Percentiles rank a stretch among this genome's conserved stretches.
Conservation (phyloP, 2,797 vertebrate species). For the Bothrops alternatus region DNA sequence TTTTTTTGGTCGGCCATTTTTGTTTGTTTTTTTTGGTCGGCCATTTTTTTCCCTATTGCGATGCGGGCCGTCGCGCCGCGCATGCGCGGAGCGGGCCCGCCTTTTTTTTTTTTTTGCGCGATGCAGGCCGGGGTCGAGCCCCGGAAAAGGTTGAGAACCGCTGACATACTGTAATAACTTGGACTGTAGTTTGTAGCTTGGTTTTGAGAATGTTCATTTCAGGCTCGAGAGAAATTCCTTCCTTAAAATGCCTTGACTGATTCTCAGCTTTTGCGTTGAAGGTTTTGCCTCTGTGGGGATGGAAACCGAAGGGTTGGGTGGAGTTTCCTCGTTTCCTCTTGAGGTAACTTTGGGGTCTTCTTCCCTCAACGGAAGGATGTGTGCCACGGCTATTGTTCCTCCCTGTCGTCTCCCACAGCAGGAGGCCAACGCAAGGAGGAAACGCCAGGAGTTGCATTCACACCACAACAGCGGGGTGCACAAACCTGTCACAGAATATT, state of each 20-base stretch:
- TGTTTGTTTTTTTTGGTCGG: too few relatives aligned
- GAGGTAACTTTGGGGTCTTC: neutral
- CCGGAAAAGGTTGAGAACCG: too few relatives aligned
- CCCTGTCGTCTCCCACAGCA: accelerated
- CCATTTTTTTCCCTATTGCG: too few relatives aligned
- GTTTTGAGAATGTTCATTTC: neutral
- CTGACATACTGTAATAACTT: too few relatives aligned
- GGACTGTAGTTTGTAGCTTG: too few relatives aligned
- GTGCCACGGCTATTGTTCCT: too few relatives aligned
- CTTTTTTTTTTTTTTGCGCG: too few relatives aligned
- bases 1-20: too few relatives aligned
- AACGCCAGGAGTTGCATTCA: neutral
- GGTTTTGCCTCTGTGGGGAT: neutral
- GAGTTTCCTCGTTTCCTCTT: neutral
- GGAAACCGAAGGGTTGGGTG: too few relatives aligned
- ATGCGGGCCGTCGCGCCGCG: too few relatives aligned
- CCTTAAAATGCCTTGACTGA: neutral
- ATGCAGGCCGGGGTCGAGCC: too few relatives aligned
- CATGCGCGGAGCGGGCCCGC: too few relatives aligned
- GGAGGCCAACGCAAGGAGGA: neutral
- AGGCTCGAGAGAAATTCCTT: neutral
- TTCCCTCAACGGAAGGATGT: neutral
- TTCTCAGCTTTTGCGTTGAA: neutral
- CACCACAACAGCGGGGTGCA: neutral
- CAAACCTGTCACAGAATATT: neutral